Base-by-base conservation (phyloP, 2,888 invertebrate genomes). In the Zhengitettix transpicula region DNA sequence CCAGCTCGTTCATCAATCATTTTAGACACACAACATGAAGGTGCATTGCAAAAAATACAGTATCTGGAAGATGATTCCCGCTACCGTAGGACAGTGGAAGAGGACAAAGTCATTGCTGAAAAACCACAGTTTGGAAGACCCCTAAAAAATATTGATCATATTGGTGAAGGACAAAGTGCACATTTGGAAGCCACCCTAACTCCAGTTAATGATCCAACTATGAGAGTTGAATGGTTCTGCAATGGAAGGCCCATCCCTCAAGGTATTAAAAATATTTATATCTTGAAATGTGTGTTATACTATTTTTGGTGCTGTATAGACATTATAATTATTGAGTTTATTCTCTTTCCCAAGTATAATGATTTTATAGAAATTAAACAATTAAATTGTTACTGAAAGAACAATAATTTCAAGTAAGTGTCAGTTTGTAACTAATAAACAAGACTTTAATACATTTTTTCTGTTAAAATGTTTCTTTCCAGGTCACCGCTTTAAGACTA, bases 141-240 rank as follows among this genome's bases (percentile, higher is more conserved):
- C 10, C 75, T 96, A 66, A 90, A 89, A 69, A 91, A 88, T 69
- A 77, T 84, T 59, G 89, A 87, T 65, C 85, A 87, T 68, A 81
- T 91, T 15, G 80, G 86, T 12, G 96, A 97, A 76, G 94, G 94
- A 28, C 81, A 82, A 62, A 87, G 87, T 58, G 89, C 92, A 60
- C 96, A 96, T 73, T 77, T 97, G 67, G 96, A 96, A 75, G 94
- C 94, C 0, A 95, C 95, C 9, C 77, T 99, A 42, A 92, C 94
- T 0, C 99, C 99, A 0, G 91, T 97, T 47, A 96, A 97, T 69
- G 99, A 99, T 73, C 95, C 98, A 8, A 94, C 94, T 10, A 97
- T 99, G 97, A 85, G 87, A 66, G 94, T 99, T 11, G 97, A 98
- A 76, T 99, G 98, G 99, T 96, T 84, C 76, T 89, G 92, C 73